Evolutionary conservation across 2,797 vertebrate genomes (phyloP), one percentile per base, ranked within the genome.

Genomic region (Catharus ustulatus): DNA sequence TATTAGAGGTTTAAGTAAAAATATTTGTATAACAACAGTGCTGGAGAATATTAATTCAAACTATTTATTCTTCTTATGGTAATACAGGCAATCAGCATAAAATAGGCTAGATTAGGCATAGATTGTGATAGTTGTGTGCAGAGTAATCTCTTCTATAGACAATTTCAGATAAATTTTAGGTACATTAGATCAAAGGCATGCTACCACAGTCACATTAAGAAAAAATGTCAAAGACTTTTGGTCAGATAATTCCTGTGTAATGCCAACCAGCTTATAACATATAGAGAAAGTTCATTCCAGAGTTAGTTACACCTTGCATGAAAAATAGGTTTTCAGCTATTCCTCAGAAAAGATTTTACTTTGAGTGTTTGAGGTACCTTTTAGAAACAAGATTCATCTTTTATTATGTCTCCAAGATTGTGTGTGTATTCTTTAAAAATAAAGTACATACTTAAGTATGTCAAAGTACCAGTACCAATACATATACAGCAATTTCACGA

Each of bases 391-490:
- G 6, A 57, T 89, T 36, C 9, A 48, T 78, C 38, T 52, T 55
- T 11, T 34, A 3, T 23, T 68, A 26, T 0, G 1, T 38, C 15
- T 69, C 38, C 20, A 52, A 3, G 3, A 32, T 4, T 29, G 15
- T 57, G 16, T 67, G 4, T 32, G 4, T 40, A 18, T 40, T 59
- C 18, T 68, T 85, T 38, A 49, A 89, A 94, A 89, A 48, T n/a
- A 66, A 73, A 34, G 3, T 12, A 55, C 24, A 6, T 34, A 11
- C 1, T 59, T 77, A 21, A 21, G 21, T 6, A 20, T 40, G 13
- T 6, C 10, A 19, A 82, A 29, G 24, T 57, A 63, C 7, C 34
- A 52, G 24, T 34, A 49, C 5, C 10, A 32, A 16, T 46, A 40
- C 17, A 21, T 10, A 13, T 23, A 34, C 34, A 34, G 34, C 34